Conservation (phyloP, 2,797 vertebrate species). For the Gymnodraco acuticeps region DNA sequence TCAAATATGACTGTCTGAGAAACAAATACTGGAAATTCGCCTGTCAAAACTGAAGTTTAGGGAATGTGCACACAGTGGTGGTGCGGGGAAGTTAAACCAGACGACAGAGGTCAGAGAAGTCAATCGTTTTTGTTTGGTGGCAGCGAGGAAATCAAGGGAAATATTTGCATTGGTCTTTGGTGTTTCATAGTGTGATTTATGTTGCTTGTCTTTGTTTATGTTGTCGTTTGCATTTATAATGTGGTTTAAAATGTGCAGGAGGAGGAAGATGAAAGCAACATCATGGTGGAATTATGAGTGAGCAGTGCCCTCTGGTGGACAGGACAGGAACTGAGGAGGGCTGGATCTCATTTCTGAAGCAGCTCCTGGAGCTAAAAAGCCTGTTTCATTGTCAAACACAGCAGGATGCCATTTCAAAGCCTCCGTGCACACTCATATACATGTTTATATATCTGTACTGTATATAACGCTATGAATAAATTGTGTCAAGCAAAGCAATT, state of each 20-base stretch:
- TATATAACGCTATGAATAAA: constrained; percentile 60
- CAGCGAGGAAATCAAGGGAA: constrained; percentile 30
- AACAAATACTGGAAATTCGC: constrained; percentile 44
- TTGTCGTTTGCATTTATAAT: constrained; percentile 63
- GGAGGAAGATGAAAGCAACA: constrained; percentile 7
- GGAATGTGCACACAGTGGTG: neutral
- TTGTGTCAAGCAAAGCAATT: constrained; percentile 60
- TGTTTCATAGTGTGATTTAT: constrained; percentile 56
- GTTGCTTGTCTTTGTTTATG: constrained; percentile 58
- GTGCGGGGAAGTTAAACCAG: constrained; percentile 23
- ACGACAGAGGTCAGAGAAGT: constrained; percentile 57
- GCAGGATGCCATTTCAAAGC: constrained; percentile 27
- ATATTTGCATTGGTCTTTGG: constrained; percentile 52
- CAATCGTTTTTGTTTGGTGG: constrained; percentile 28
- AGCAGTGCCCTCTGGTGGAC: constrained; percentile 79
- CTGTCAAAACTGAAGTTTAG: constrained; percentile 51
- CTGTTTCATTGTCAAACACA: constrained; percentile 9
- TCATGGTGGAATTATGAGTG: constrained; percentile 50
- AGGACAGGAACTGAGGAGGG: neutral
- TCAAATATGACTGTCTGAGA: constrained; percentile 67
- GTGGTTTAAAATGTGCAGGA: constrained; percentile 32
- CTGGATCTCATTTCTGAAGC: neutral
- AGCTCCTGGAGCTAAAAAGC: constrained; percentile 10
- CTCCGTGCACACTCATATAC: neutral
- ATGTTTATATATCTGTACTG: constrained; percentile 6